Evolutionary conservation across 2,113 vertebrate species (phyloP), one percentile per base, ranked within the genome.

Genomic region (Menidia beryllina): DNA sequence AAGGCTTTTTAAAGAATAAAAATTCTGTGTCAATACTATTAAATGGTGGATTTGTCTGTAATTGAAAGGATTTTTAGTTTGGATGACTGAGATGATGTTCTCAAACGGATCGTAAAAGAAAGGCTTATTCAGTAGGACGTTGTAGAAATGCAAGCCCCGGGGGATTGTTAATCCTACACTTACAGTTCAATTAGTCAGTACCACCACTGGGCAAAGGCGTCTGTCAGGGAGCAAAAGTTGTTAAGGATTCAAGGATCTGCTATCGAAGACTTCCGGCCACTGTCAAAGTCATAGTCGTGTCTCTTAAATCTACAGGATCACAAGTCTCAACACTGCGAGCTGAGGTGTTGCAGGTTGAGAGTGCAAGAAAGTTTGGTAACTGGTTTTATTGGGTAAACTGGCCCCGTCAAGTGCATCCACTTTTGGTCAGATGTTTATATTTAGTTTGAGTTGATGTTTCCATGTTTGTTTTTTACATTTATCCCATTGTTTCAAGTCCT

Each of bases 1-100:
- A 84, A 79, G 53, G 75, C 58, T 85, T 88, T 89, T 91, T 77
- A 79, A 81, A 88, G 82, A 92, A 93, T 86, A 90, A 91, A n/a
- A 91, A 39, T 67, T 69, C 82, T 86, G 34, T 53, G 27, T 62
- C 14, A 30, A 24, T 21, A 21, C 1, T 7, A 7, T 45, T 45
- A 11, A 45, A 41, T 41, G 5, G 41, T 15, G 41, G 13, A 19
- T 43, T 45, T 45, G 41, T 45, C 17, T n/a, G 41, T 45, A 4
- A 14, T 11, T 45, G 41, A 9, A 53, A 52, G 4, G 7, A 48
- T 7, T 5, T 34, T 6, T 21, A 21, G 19, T 30, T n/a, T 45
- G 17, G 17, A 45, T n/a, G 5, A 43, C 3, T 43, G 15, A 2
- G 41, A 5, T 45, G 30, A 5, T 34, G 30, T n/a, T 45, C 7